Conservation (phyloP, 2,113 vertebrate species). For the Notechis scutatus region DNA sequence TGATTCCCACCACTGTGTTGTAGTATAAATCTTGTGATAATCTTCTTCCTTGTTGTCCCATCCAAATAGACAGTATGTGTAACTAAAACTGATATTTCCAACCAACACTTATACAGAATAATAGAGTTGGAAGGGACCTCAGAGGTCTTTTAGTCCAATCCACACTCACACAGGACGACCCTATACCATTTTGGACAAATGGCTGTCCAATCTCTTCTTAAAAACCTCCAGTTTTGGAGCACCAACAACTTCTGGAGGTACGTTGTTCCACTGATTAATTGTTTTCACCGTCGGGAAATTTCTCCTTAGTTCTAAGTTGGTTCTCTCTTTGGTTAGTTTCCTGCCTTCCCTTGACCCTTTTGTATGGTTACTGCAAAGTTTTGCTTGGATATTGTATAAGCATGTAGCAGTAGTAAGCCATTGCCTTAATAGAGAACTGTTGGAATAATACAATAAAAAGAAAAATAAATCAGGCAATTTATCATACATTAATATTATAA, state of each 20-base stretch:
- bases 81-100: background rate
- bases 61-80: background rate
- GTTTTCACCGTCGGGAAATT: background rate
- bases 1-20: background rate
- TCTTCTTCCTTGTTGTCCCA: background rate
- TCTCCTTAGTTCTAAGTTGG: background rate
- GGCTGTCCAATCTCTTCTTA: background rate
- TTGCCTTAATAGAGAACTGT: slow-evolving; percentile 6
- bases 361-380: background rate
- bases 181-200: background rate
- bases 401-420: background rate
- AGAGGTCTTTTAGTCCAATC: background rate
- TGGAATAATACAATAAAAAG: slow-evolving; percentile 19
- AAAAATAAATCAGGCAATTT: slow-evolving; percentile 29
- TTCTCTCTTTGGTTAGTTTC: background rate
- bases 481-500: slow-evolving; percentile 35
- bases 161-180: background rate
- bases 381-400: background rate
- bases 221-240: background rate
- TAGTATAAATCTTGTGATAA: background rate
- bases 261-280: background rate
- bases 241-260: background rate
- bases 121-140: background rate
- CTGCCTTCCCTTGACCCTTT: background rate
- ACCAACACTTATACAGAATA: background rate